These are phyloP conservation scores for Meteorus colon DNA, from an alignment of 2,888 invertebrate species.

Conservation along the genomic window DNA sequence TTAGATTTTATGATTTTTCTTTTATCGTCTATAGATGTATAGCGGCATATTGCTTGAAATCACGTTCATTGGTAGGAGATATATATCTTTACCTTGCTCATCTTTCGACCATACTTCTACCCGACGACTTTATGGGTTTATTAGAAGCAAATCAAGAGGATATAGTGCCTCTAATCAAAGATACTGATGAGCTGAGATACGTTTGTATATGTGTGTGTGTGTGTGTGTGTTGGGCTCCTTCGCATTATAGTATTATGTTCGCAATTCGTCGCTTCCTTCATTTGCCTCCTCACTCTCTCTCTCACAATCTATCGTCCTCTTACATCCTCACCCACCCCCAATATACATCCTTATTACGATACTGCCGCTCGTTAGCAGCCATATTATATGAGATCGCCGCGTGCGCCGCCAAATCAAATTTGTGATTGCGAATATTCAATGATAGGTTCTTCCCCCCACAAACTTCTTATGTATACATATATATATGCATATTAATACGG, in stretches of 20 bases:
- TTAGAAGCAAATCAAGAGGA: conserved; percentile 69
- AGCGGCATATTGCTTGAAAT: conserved; percentile 3
- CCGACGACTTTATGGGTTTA: conserved; percentile 65
- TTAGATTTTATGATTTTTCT: neutral
- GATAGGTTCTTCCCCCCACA: conserved; percentile 12
- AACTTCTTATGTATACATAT: neutral
- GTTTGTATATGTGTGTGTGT: conserved; percentile 56
- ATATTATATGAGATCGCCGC: conserved; percentile 64
- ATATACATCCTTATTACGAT: conserved; percentile 23
- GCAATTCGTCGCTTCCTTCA: conserved; percentile 34
- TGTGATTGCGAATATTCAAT: conserved; percentile 62
- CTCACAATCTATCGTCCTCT: neutral
- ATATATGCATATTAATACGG: conserved; percentile 25
- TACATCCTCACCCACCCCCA: conserved; percentile 45
- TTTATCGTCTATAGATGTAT: neutral
- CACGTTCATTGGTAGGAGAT: neutral
- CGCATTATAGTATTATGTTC: conserved; percentile 61
- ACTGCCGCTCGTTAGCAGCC: conserved; percentile 64
- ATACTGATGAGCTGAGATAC: conserved; percentile 64
- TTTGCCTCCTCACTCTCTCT: conserved; percentile 35
- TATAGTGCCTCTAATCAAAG: conserved; percentile 70
- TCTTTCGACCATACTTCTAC: neutral
- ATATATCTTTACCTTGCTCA: conserved; percentile 6
- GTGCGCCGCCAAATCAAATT: conserved; percentile 63
- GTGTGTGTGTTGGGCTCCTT: conserved; percentile 56